Evolutionary conservation across 2,797 vertebrate genomes (phyloP).

Genomic region (Channa striata): DNA sequence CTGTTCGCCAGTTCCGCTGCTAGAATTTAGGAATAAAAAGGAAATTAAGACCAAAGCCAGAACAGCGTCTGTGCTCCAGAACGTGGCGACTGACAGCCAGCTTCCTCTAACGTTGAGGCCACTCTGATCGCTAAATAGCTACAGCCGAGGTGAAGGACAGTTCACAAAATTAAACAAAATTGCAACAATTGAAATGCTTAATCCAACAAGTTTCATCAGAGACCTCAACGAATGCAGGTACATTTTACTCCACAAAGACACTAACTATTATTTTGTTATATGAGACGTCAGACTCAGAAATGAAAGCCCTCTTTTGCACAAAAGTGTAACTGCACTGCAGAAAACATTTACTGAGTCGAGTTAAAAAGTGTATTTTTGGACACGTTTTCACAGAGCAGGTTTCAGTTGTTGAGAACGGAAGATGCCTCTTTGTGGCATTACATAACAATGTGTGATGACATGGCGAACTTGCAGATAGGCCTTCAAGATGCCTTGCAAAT

Average conservation of each 20-base stretch:
- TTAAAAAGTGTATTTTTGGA: background rate
- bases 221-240: background rate
- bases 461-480: background rate
- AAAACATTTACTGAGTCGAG: no score
- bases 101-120: conserved; percentile 30
- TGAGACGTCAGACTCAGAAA: no score
- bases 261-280: conserved; percentile 5
- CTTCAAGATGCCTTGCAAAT: conserved; percentile 17
- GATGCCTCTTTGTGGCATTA: background rate
- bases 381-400: no score
- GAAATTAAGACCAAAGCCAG: conserved; percentile 11
- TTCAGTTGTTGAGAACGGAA: background rate
- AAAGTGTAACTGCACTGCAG: no score
- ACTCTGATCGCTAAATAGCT: conserved; percentile 8
- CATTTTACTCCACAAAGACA: background rate
- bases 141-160: conserved; percentile 1
- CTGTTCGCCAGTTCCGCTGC: conserved; percentile 17
- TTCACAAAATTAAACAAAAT: background rate
- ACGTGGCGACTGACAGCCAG: conserved; percentile 14
- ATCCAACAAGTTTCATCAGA: background rate
- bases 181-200: background rate
- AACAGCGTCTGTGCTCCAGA: conserved; percentile 15
- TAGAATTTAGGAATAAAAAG: conserved; percentile 23
- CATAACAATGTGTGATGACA: background rate
- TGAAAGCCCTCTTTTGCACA: no score